Conservation (phyloP, 2,113 vertebrate genomes). For the Dicaeum eximium region DNA sequence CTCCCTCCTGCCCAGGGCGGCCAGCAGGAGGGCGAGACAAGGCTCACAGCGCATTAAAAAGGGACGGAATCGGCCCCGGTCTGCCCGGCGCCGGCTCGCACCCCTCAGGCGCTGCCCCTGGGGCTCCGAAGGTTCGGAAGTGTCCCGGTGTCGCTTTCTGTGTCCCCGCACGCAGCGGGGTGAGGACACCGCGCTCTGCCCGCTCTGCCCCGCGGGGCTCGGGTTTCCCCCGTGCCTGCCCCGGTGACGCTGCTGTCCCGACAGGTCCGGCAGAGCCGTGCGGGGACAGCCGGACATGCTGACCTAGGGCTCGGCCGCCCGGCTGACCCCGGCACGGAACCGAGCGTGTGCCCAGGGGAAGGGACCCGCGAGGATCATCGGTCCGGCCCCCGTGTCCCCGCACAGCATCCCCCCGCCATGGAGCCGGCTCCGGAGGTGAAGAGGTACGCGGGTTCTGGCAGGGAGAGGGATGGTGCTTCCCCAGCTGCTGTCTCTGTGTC, state of each 20-base stretch:
- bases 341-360: no score
- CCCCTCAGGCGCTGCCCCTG: not conserved
- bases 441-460: not conserved
- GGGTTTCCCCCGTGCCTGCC: not conserved
- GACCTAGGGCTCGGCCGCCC: not conserved
- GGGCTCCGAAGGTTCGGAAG: not conserved
- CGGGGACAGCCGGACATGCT: not conserved
- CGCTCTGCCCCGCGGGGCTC: not conserved
- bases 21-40: fast-evolving
- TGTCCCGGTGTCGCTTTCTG: not conserved
- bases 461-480: not conserved
- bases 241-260: not conserved
- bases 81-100: not conserved
- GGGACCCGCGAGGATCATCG: not conserved
- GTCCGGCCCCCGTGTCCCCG: fast-evolving
- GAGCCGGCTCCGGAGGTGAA: not conserved
- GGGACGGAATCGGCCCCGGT: fast-evolving
- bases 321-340: no score
- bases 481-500: fast-evolving
- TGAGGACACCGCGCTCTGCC: not conserved
- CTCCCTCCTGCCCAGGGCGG: not conserved
- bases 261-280: not conserved
- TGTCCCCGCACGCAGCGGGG: no score
- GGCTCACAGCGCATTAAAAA: not conserved
- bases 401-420: not conserved